Evolutionary conservation across 2,888 invertebrate genomes (phyloP).

Genomic region (Scaptomyza flava): DNA sequence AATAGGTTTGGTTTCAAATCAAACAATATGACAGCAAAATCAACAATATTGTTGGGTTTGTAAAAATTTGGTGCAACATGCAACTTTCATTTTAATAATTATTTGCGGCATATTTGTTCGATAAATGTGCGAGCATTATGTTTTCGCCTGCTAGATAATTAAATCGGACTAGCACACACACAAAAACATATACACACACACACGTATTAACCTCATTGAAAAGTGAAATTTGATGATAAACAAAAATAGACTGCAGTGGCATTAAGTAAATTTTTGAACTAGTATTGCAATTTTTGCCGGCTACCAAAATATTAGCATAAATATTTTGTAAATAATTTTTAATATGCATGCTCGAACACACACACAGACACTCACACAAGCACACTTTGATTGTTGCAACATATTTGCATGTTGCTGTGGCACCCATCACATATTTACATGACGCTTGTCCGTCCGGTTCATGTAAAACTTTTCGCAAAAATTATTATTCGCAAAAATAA

Average conservation of each 20-base stretch:
- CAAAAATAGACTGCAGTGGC: constrained; percentile 13
- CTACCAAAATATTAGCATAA: constrained; percentile 69
- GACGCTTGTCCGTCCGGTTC: constrained; percentile 20
- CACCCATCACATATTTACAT: constrained; percentile 42
- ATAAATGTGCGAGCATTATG: neutral
- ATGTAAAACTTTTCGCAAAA: constrained; percentile 27
- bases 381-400: constrained; percentile 15
- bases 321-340: constrained; percentile 60
- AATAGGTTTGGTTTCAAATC: neutral
- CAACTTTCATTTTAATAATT: constrained; percentile 13
- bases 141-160: constrained; percentile 33
- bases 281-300: constrained; percentile 36
- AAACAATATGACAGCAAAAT: neutral
- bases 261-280: constrained; percentile 22
- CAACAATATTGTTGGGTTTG: neutral
- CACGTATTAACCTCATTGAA: constrained; percentile 10
- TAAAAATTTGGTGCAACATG: neutral
- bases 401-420: constrained; percentile 41
- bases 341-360: constrained; percentile 28
- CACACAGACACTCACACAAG: constrained; percentile 5
- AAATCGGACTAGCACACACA: constrained; percentile 23
- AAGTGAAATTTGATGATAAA: constrained; percentile 23
- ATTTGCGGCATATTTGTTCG: neutral
- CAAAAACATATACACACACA: constrained; percentile 2
- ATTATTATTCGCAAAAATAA: constrained; percentile 34